phyloP scores from a whole-genome alignment of 1,140 invertebrate species.

The Carcinoscorpius rotundicauda region DNA sequence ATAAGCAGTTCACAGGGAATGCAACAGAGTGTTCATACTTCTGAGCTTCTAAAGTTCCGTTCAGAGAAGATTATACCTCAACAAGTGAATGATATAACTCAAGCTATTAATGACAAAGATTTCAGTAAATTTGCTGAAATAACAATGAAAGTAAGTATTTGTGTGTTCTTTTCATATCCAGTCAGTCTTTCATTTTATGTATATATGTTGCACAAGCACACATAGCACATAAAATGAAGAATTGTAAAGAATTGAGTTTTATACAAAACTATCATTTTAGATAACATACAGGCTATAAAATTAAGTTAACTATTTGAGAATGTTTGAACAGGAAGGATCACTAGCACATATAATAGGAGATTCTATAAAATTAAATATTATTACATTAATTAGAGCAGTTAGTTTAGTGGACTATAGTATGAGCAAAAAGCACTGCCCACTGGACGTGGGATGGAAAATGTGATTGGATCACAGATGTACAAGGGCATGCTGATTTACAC shows the following conservation, averaged over 20 bases:
- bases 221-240: too few species aligned
- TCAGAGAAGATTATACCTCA: constrained; percentile 54
- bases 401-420: too few species aligned
- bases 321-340: too few species aligned
- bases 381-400: too few species aligned
- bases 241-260: too few species aligned
- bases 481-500: too few species aligned
- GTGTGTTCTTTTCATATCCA: not conserved
- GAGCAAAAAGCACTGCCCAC: too few species aligned
- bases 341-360: too few species aligned
- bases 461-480: too few species aligned
- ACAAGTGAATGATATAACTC: constrained; percentile 51
- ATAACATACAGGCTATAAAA: not conserved
- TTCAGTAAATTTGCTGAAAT: constrained; percentile 81
- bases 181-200: not conserved
- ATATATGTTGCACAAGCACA: not conserved
- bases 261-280: not conserved
- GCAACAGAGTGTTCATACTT: constrained; percentile 67
- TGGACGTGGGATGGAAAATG: too few species aligned
- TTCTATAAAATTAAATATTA: too few species aligned
- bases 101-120: constrained; percentile 64
- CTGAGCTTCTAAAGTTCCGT: constrained; percentile 63
- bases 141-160: constrained; percentile 61
- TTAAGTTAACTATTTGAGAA: too few species aligned
- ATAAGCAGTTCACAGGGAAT: constrained; percentile 84